Evolutionary conservation across 2,113 vertebrate genomes (phyloP).

Genomic region (Hylia prasina): DNA sequence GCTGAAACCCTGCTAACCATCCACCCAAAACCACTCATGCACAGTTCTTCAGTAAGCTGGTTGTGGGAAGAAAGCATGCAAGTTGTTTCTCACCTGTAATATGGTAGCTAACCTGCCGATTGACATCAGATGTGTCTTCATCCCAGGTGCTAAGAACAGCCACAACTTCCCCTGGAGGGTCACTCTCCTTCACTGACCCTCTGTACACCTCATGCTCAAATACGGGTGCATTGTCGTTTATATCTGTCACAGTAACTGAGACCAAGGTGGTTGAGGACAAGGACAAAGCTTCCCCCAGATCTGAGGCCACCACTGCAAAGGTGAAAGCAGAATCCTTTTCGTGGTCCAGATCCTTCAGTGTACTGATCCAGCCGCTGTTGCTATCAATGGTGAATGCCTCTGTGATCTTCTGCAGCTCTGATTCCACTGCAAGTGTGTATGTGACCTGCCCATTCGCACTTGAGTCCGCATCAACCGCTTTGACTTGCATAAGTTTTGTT

Average conservation of each 20-base stretch:
- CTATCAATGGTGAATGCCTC: constrained; percentile 86
- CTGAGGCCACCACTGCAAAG: constrained; percentile 89
- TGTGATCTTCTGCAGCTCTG: constrained; percentile 70
- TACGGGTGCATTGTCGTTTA: constrained; percentile 89
- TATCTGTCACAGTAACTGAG: constrained; percentile 86
- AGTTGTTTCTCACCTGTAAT: constrained; percentile 87
- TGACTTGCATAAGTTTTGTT: constrained; percentile 88
- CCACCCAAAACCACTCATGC: not conserved
- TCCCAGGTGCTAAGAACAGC: constrained; percentile 92
- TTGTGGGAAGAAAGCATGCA: not conserved
- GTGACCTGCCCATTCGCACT: constrained; percentile 93
- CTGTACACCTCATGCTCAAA: constrained; percentile 87
- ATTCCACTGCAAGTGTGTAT: constrained; percentile 81
- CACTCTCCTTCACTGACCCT: constrained; percentile 88
- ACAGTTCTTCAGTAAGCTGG: not conserved
- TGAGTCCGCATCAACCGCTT: constrained; percentile 84
- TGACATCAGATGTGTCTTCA: constrained; percentile 86
- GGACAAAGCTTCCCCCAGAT: constrained; percentile 87
- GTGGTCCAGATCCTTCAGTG: constrained; percentile 88
- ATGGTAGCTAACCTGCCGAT: constrained; percentile 95
- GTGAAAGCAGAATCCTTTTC: constrained; percentile 84
- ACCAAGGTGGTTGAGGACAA: constrained; percentile 86
- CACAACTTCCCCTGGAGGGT: constrained; percentile 91
- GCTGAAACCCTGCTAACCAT: not conserved
- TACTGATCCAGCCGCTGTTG: constrained; percentile 94